phyloP scores from a whole-genome alignment of 2,888 invertebrate species.

The Lottia gigantea region DNA sequence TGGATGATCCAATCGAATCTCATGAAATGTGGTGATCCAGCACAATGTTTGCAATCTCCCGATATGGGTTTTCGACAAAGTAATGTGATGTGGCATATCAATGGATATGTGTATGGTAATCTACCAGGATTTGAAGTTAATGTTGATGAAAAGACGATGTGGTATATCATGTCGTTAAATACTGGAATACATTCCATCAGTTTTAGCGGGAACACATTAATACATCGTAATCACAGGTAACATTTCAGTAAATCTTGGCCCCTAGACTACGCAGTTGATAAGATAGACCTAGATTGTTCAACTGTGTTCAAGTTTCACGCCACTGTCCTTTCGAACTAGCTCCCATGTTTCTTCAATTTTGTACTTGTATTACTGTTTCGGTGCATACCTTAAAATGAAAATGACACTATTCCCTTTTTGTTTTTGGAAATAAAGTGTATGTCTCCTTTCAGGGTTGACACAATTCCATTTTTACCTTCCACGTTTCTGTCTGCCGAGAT shows the following conservation, averaged over 20 bases:
- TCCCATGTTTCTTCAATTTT: no score
- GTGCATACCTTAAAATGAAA: no score
- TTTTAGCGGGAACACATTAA: conserved; percentile 24
- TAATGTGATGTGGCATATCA: conserved; percentile 28
- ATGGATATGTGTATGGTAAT: conserved; percentile 18
- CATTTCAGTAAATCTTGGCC: no score
- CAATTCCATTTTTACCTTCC: conserved; percentile 12
- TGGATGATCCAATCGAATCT: conserved; percentile 29
- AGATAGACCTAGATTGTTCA: no score
- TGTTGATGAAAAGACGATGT: conserved; percentile 14
- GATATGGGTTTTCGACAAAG: conserved; percentile 36
- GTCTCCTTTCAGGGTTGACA: conserved; percentile 4
- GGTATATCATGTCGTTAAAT: conserved; percentile 26
- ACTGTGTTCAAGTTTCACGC: no score
- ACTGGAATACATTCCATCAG: conserved; percentile 21
- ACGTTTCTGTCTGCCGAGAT: conserved; percentile 12
- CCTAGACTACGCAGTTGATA: no score
- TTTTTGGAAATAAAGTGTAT: no score
- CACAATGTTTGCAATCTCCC: conserved; percentile 31
- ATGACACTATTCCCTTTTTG: no score
- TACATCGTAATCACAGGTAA: conserved; percentile 24
- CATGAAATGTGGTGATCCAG: conserved; percentile 25
- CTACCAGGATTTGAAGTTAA: conserved; percentile 7
- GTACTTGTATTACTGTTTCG: no score
- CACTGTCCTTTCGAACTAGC: no score